Percentiles rank a stretch among this genome's conserved stretches.
phyloP scores from a whole-genome alignment of 2,797 vertebrate species.

The Dipus sagitta region DNA sequence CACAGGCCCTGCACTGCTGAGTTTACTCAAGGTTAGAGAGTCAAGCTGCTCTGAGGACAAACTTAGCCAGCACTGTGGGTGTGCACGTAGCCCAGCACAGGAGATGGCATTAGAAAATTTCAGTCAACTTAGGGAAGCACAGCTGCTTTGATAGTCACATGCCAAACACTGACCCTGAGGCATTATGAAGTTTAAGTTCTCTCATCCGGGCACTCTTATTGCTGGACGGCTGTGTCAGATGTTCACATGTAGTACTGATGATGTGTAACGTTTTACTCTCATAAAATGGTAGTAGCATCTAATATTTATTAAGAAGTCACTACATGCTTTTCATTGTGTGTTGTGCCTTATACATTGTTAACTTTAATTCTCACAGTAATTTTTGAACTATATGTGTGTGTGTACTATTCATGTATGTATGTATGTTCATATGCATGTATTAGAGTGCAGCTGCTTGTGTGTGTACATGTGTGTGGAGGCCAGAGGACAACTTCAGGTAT shows the following conservation, averaged over 20 bases:
- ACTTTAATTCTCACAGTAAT: neutral
- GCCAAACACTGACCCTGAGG: conserved; percentile 13
- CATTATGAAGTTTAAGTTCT: neutral
- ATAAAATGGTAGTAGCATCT: neutral
- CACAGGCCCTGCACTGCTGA: conserved; percentile 77
- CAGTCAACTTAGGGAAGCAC: conserved; percentile 40
- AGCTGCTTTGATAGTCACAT: conserved; percentile 68
- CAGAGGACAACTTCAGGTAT: too few relatives aligned
- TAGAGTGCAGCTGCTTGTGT: too few relatives aligned
- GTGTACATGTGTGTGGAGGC: too few relatives aligned
- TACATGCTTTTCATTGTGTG: neutral
- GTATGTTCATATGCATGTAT: too few relatives aligned
- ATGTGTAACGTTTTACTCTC: neutral
- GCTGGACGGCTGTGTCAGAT: neutral
- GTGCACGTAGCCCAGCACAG: conserved; percentile 63
- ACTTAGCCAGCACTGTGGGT: conserved; percentile 70
- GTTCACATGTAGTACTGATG: neutral
- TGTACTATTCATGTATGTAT: too few relatives aligned
- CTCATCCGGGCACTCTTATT: neutral
- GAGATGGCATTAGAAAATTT: conserved; percentile 61
- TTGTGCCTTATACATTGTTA: neutral
- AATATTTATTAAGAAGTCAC: neutral
- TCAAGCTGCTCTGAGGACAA: conserved; percentile 81
- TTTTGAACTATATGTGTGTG: neutral
- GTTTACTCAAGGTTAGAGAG: conserved; percentile 84